Evolutionary conservation across 2,888 invertebrate genomes (phyloP), one percentile per base, ranked within the genome.

Genomic region (Spodoptera exigua): DNA sequence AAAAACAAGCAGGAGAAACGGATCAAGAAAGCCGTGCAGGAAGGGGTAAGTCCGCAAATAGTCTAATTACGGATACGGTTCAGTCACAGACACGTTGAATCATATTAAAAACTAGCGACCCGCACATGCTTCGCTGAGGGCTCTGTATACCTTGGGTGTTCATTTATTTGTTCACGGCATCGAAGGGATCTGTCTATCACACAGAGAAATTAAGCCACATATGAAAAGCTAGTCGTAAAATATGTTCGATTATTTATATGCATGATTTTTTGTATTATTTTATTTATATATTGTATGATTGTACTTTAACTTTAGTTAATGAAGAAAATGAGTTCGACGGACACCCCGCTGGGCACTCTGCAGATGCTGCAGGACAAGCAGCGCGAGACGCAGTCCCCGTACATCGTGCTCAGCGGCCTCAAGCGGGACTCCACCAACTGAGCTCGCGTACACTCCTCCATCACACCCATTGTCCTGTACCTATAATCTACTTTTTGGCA

Each of bases 1-100:
- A 99, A 99, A 91, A 99, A 99, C 94, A 99, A 99, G 94, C 96
- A 97, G 79, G 99, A 99, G 92, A 99, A 99, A 87, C 95, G 99
- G 72, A 96, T 98, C 92, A 98, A 99, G 92, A 99, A 99, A 91
- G 95, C 96, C 70, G 97, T 98, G 82, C 99, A 99, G 88, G 98
- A 99, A 89, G 97, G 97, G 92, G 97, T 97, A 82, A 89, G 95
- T 90, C 1, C 27, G 17, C 16, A n/a, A 3, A 1, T 41, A 14
- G 1, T 21, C 14, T 16, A 14, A 27, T 5, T 12, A 18, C 21
- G 21, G 5, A 21, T 21, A 21, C 21, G 5, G 5, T 5, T 5
- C 3, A 21, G 0, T 2, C 21, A 21, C 21, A 5, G 0, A 5
- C 5, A 21, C 5, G 2, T 2, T 21, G 5, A n/a, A 17, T 5